Percentiles rank a stretch among this genome's conserved stretches.
Evolutionary conservation across 2,888 invertebrate genomes (phyloP).

Genomic region (Theretra japonica): DNA sequence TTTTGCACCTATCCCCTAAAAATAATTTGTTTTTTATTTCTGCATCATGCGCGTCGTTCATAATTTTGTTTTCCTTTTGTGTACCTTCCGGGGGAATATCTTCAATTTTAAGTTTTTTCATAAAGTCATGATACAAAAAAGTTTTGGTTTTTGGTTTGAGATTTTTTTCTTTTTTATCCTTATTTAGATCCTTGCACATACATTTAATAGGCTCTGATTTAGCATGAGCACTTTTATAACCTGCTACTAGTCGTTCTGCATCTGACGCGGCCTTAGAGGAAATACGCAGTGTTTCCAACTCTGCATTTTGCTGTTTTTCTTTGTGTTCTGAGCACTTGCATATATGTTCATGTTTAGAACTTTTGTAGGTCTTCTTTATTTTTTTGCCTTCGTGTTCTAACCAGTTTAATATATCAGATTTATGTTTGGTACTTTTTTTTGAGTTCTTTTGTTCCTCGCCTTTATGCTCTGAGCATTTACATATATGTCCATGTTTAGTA

Average conservation of each 20-base stretch:
- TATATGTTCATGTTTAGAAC: too few species aligned
- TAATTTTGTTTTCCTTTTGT: not conserved
- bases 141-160: not conserved
- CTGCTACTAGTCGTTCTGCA: not conserved
- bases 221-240: not conserved
- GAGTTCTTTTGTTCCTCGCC: not conserved
- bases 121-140: not conserved
- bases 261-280: not conserved
- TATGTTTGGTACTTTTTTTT: too few species aligned
- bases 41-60: not conserved
- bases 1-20: slow-evolving; percentile 21
- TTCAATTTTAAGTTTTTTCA: not conserved
- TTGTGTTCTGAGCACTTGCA: not conserved
- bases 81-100: slow-evolving; percentile 1
- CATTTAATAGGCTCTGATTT: not conserved
- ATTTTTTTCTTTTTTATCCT: not conserved
- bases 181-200: not conserved
- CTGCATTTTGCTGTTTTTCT: not conserved
- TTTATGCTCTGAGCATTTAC: not conserved
- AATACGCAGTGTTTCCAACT: not conserved
- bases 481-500: too few species aligned
- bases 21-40: not conserved
- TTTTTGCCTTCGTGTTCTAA: too few species aligned
- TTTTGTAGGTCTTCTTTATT: too few species aligned
- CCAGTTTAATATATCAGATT: too few species aligned